Base-by-base conservation (phyloP, 2,113 vertebrate genomes). In the Ctenodactylus gundi region DNA sequence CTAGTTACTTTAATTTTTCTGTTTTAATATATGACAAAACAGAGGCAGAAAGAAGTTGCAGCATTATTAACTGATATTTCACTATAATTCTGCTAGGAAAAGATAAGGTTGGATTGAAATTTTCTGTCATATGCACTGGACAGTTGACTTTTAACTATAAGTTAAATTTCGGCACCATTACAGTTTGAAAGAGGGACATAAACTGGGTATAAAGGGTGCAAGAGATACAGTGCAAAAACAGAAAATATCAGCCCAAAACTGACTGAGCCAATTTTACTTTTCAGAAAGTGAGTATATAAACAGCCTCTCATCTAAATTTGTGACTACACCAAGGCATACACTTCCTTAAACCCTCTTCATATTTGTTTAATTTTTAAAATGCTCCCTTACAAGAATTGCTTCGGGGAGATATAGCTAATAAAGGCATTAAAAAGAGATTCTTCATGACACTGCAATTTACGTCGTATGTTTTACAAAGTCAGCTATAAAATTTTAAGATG, bases 341-440 rank as follows among this genome's bases (percentile, higher is more conserved):
- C 96, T 95, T 96, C 91, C 70, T 92, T 94, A 95, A 93, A 80
- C 23, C 3, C 72, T 95, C 46, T 95, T 81, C 81, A 95, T 85
- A 94, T 95, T 91, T 96, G 73, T 83, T 94, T 95, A 94, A 96
- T 92, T 95, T 96, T 95, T 89, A 89, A 96, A 94, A 93, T 82
- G 86, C 87, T 49, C 34, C 94, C 83, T 86, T 96, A 34, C 23
- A 86, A 95, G 89, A 91, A 96, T 44, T 89, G 78, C 91, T 96
- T 93, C 76, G 82, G 86, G 86, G 73, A 75, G 9, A 93, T 93
- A 93, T 68, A 77, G 58, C 70, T 95, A 91, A 95, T 93, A 95
- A 95, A 75, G 84, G 17, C 76, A 93, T 90, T 97, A 93, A 88
- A 95, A 91, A 93, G 81, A 64, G 39, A 97, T 93, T 94, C 41